A percentile compares a stretch with the other conserved stretches of the same genome.
These are phyloP conservation scores for Lepidurus packardi DNA, from an alignment of 1,140 invertebrate species.

Conservation along the genomic window DNA sequence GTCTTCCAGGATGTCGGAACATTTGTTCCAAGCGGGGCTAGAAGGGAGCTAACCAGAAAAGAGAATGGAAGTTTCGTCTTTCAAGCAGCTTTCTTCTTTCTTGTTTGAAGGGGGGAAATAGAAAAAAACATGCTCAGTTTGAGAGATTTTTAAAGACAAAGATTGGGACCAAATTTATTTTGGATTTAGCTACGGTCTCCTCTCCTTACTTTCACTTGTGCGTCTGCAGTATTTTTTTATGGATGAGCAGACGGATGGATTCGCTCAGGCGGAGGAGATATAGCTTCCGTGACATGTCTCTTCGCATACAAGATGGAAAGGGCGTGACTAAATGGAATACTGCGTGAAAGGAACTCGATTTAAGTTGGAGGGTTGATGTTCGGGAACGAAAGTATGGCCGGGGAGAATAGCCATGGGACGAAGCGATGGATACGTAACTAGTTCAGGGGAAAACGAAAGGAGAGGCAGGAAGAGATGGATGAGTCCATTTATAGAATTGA, in stretches of 20 bases:
- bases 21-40: slow-evolving; percentile 5
- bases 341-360: slow-evolving; percentile 11
- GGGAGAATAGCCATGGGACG: too few relatives aligned
- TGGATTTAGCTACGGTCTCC: not conserved
- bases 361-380: not conserved
- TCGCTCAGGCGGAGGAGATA: not conserved
- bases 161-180: not conserved
- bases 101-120: not conserved
- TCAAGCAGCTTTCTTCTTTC: not conserved
- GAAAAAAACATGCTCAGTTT: not conserved
- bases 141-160: not conserved
- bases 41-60: not conserved
- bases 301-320: not conserved
- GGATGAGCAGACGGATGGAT: not conserved
- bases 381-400: not conserved
- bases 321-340: slow-evolving; percentile 18
- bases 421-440: too few relatives aligned
- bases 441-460: too few relatives aligned
- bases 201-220: slow-evolving; percentile 5
- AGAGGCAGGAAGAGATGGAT: too few relatives aligned
- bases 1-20: not conserved
- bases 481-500: too few relatives aligned
- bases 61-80: not conserved
- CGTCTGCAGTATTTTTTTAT: not conserved
- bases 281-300: slow-evolving; percentile 3